Conservation (phyloP, 1,140 invertebrate genomes). For the Coboldia fuscipes region DNA sequence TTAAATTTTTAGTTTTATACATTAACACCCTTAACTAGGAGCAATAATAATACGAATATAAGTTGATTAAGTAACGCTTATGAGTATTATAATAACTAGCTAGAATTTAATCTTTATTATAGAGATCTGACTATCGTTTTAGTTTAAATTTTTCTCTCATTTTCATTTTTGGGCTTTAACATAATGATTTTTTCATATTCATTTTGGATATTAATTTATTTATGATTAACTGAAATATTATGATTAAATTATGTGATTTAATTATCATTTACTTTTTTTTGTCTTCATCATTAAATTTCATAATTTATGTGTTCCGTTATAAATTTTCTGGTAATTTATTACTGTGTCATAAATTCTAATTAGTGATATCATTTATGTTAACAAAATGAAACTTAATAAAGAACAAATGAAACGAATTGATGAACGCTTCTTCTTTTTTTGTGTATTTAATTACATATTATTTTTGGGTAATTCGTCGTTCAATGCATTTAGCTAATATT, state of each 20-base stretch:
- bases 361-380: slow-evolving; percentile 12
- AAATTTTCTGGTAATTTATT: neutral
- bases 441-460: slow-evolving; percentile 1
- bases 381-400: slow-evolving; percentile 10
- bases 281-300: slow-evolving; percentile 1
- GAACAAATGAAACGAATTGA: too few species aligned
- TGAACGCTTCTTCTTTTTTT: too few species aligned
- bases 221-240: slow-evolving; percentile 1
- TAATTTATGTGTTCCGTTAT: slow-evolving; percentile 2
- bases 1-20: too few species aligned
- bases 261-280: slow-evolving; percentile 2
- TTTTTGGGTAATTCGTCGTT: neutral
- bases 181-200: slow-evolving; percentile 2
- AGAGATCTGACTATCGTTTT: neutral
- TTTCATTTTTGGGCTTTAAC: slow-evolving; percentile 2
- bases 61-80: too few species aligned
- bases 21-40: too few species aligned
- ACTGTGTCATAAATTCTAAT: slow-evolving; percentile 2
- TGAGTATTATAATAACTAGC: too few species aligned
- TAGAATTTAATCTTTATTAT: slow-evolving; percentile 1
- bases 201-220: neutral
- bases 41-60: too few species aligned
- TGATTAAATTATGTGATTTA: neutral
- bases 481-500: neutral
- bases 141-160: slow-evolving; percentile 1